These are phyloP conservation scores for Antennarius maculatus DNA, from an alignment of 2,797 vertebrate species.

Conservation along the genomic window DNA sequence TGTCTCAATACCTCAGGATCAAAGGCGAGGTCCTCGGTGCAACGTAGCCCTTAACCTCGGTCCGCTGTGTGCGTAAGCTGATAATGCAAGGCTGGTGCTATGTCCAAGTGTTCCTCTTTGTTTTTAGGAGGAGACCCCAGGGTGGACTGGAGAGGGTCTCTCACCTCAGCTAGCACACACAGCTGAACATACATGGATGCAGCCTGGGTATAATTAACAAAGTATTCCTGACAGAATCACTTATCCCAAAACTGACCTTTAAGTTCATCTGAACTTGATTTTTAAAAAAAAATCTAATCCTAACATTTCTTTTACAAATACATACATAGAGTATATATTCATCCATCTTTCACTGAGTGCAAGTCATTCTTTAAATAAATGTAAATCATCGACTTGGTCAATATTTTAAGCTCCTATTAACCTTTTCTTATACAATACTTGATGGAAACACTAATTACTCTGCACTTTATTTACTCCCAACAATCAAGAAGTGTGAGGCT, in stretches of 20 bases:
- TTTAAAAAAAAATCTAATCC: too few relatives aligned
- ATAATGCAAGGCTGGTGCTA: conserved; percentile 54
- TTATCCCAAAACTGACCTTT: conserved; percentile 24
- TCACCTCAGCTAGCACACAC: conserved; percentile 66
- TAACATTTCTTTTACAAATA: too few relatives aligned
- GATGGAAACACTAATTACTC: too few relatives aligned
- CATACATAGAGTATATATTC: too few relatives aligned
- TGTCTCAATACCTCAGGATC: conserved; percentile 50
- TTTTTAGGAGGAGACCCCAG: conserved; percentile 62
- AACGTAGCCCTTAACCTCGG: conserved; percentile 73
- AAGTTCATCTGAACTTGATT: neutral
- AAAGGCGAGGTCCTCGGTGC: conserved; percentile 72
- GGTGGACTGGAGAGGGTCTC: conserved; percentile 59
- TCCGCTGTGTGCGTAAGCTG: conserved; percentile 69
- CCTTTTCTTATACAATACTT: too few relatives aligned
- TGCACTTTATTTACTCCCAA: too few relatives aligned
- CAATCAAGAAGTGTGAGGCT: neutral
- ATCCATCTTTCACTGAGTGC: too few relatives aligned
- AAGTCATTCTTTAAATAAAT: too few relatives aligned
- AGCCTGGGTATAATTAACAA: conserved; percentile 74
- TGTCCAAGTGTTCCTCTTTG: conserved; percentile 58
- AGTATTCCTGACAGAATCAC: conserved; percentile 50
- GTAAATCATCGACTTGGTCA: too few relatives aligned
- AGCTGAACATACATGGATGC: conserved; percentile 78
- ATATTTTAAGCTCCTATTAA: too few relatives aligned